These are phyloP conservation scores for Melanotaenia duboulayi DNA, from an alignment of 2,113 vertebrate genomes.

Conservation along the genomic window DNA sequence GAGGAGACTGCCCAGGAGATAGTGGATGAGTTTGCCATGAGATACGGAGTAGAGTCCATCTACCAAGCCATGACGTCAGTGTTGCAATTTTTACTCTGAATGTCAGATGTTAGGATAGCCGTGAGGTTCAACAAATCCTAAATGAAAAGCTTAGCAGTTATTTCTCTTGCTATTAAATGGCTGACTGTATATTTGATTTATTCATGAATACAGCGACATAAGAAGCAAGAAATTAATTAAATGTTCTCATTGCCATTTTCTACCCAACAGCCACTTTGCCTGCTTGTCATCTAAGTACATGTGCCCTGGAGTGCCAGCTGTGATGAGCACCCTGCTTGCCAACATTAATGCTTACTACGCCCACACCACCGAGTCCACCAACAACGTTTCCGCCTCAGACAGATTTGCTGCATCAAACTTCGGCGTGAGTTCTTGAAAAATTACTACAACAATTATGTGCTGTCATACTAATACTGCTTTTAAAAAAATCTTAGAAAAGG, in stretches of 20 bases:
- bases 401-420: conserved; percentile 98
- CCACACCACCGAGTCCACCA: conserved; percentile 94
- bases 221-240: conserved; percentile 1
- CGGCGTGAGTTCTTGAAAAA: conserved; percentile 86
- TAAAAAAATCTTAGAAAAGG: conserved; percentile 2
- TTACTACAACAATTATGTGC: neutral
- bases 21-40: conserved; percentile 97
- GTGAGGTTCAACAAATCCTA: neutral
- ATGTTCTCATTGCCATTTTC: conserved; percentile 14
- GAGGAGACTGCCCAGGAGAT: conserved; percentile 98
- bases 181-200: neutral
- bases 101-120: neutral
- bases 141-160: neutral
- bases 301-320: conserved; percentile 96
- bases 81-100: neutral
- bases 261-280: conserved; percentile 90
- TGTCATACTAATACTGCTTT: neutral
- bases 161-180: neutral
- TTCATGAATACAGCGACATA: neutral
- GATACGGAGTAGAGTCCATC: conserved; percentile 98
- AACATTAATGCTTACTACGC: conserved; percentile 99
- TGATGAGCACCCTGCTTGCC: conserved; percentile 98
- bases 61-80: conserved; percentile 99
- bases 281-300: conserved; percentile 99
- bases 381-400: conserved; percentile 96